Conservation (phyloP, 2,797 vertebrate species). For the Amblyraja radiata region DNA sequence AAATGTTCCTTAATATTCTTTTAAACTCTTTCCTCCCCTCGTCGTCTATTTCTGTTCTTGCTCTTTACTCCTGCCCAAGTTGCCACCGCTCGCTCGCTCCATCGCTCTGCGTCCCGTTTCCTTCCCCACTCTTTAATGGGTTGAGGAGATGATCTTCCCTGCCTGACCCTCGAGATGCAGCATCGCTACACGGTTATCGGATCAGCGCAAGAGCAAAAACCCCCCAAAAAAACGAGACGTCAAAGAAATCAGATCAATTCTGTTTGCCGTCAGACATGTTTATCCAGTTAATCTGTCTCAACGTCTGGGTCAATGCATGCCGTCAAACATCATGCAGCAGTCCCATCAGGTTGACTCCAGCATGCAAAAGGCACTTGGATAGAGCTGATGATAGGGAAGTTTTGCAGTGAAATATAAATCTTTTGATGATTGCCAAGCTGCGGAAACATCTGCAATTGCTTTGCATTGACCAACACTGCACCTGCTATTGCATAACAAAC, state of each 20-base stretch:
- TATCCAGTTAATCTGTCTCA: neutral
- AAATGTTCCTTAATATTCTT: neutral
- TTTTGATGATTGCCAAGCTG: no score
- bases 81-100: neutral
- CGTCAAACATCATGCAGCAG: neutral
- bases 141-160: no score
- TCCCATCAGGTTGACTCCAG: neutral
- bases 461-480: neutral
- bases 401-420: neutral
- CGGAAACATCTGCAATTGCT: conserved; percentile 4
- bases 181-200: no score
- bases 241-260: no score
- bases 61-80: neutral
- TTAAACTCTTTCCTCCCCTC: neutral
- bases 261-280: neutral
- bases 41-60: neutral
- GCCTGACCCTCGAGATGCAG: no score
- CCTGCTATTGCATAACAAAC: neutral
- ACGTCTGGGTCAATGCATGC: neutral
- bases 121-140: neutral
- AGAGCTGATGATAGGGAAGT: neutral
- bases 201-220: neutral
- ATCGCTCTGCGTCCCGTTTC: neutral
- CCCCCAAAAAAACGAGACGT: no score
- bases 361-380: neutral